Evolutionary conservation across 2,113 vertebrate genomes (phyloP), one percentile per base, ranked within the genome.

Genomic region (Chitala chitala): DNA sequence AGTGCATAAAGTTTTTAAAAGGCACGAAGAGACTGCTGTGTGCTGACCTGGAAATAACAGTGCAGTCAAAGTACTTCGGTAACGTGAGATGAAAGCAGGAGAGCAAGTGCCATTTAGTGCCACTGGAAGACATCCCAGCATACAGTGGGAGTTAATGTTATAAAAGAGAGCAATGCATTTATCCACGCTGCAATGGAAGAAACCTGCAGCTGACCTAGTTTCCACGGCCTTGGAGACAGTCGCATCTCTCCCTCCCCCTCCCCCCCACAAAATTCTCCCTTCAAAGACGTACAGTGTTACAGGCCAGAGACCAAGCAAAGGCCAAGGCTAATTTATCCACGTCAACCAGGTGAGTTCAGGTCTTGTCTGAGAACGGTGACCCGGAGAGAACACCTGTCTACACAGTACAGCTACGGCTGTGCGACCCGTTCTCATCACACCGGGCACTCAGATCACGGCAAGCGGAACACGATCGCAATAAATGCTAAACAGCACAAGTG

Each of bases 161-260:
- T 31, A 10, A 48, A n/a, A n/a, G 58, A 38, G 36, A n/a, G 3
- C 22, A 24, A n/a, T 8, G 71, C 6, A 53, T 69, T 22, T 42
- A 4, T 3, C 79, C 2, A 77, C 74, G 85, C 51, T 79, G 42
- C 68, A 53, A 74, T 53, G 61, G 71, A 86, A 82, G 68, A 81
- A 89, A 87, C 38, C 79, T 89, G 84, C 82, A 87, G 82, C 78
- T 86, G 77, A 82, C 83, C 82, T 82, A 75, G 78, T 88, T 90
- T 84, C 77, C 71, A 61, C n/a, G 42, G 38, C n/a, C 10, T 64
- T 15, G 2, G 7, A 51, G 7, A 51, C 48, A 10, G 2, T 20
- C 20, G 48, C 12, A 20, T 20, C 26, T 56, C 3, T 56, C 20
- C 17, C n/a, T n/a, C n/a, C n/a, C n/a, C n/a, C n/a, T n/a, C n/a